A percentile compares a stretch with the other conserved stretches of the same genome.
These are phyloP conservation scores for Gambusia affinis DNA, from an alignment of 2,113 vertebrate genomes.

Conservation along the genomic window DNA sequence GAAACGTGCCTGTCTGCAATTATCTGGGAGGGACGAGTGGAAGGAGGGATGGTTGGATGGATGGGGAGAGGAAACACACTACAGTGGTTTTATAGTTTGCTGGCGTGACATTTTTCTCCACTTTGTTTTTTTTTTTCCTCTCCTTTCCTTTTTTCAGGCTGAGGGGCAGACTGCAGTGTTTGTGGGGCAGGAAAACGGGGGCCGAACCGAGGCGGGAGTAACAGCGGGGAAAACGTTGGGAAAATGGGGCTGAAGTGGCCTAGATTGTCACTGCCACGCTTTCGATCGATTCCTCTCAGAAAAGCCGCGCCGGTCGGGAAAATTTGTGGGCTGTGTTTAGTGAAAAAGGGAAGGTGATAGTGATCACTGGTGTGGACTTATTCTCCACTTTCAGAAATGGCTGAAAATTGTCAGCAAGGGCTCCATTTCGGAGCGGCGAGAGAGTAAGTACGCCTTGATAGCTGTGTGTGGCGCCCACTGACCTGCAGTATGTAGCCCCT, in stretches of 20 bases:
- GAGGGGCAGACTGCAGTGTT: constrained; percentile 57
- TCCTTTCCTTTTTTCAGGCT: constrained; percentile 37
- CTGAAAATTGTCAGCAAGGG: constrained; percentile 25
- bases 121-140: constrained; percentile 40
- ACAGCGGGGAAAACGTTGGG: constrained; percentile 51
- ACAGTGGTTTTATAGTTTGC: constrained; percentile 75
- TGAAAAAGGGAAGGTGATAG: constrained; percentile 21
- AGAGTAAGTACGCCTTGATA: not conserved
- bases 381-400: constrained; percentile 30
- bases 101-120: constrained; percentile 74
- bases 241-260: constrained; percentile 64
- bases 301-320: constrained; percentile 35
- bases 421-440: constrained; percentile 10
- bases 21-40: constrained; percentile 59
- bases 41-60: constrained; percentile 32
- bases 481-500: constrained; percentile 97
- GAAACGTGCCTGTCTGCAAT: constrained; percentile 83
- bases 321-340: constrained; percentile 17
- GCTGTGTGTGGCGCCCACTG: constrained; percentile 22
- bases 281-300: constrained; percentile 43
- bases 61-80: constrained; percentile 56
- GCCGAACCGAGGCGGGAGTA: constrained; percentile 38
- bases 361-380: constrained; percentile 17
- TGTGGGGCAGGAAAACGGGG: constrained; percentile 57
- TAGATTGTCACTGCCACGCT: constrained; percentile 48